Conservation (phyloP, 1,140 invertebrate genomes). For the Drosophila rhopaloa region DNA sequence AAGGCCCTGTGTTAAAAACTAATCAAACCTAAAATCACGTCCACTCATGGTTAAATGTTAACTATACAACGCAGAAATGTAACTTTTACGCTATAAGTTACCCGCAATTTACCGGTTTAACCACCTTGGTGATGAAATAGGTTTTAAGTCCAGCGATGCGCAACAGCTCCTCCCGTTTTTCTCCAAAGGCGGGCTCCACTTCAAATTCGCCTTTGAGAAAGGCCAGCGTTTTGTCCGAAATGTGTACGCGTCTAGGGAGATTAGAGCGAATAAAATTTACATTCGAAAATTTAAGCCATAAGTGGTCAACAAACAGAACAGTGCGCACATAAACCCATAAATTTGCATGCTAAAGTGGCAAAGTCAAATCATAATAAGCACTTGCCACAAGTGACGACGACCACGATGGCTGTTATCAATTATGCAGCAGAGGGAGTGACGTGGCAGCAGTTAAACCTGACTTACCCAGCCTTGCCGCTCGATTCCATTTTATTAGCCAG, state of each 20-base stretch:
- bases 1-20: no score
- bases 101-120: constrained; percentile 89
- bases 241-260: constrained; percentile 92
- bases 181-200: constrained; percentile 96
- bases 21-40: no score
- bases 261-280: constrained; percentile 9
- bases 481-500: constrained; percentile 99
- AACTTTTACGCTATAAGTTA: no score
- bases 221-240: constrained; percentile 96
- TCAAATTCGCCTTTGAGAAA: constrained; percentile 97
- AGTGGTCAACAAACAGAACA: neutral
- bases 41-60: no score
- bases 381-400: constrained; percentile 14
- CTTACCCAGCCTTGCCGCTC: constrained; percentile 97
- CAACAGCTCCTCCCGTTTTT: constrained; percentile 94
- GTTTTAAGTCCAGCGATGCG: constrained; percentile 94
- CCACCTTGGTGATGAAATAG: constrained; percentile 94
- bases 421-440: constrained; percentile 36
- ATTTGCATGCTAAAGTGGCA: constrained; percentile 66
- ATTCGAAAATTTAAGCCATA: neutral
- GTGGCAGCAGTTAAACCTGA: constrained; percentile 27
- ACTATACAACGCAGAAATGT: neutral
- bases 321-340: constrained; percentile 43
- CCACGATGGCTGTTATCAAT: constrained; percentile 40
- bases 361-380: constrained; percentile 53